Conservation (phyloP, 2,888 invertebrate genomes). For the Alentia gelatinosa region DNA sequence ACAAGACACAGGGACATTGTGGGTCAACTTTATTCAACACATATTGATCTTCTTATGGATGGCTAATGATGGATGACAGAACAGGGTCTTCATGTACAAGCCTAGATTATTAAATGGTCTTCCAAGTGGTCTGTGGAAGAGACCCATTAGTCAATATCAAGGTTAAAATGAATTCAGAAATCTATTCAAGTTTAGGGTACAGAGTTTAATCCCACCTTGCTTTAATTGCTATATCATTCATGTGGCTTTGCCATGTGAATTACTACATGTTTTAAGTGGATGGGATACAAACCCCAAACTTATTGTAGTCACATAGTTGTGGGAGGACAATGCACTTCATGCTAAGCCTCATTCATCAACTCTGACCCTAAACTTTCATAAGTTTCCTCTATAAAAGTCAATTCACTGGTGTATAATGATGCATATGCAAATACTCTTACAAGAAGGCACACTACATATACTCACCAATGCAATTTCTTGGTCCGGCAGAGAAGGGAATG, state of each 20-base stretch:
- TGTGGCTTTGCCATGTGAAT: too few relatives aligned
- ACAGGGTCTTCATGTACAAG: too few relatives aligned
- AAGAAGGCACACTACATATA: not conserved
- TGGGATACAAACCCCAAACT: not conserved
- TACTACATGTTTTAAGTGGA: not conserved
- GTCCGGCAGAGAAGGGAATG: conserved; percentile 82
- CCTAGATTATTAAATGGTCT: too few relatives aligned
- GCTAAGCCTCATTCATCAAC: not conserved
- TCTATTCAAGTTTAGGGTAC: too few relatives aligned
- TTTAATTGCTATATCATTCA: too few relatives aligned
- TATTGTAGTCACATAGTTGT: not conserved
- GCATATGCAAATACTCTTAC: too few relatives aligned
- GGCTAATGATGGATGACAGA: too few relatives aligned
- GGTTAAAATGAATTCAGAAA: too few relatives aligned
- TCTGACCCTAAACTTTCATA: not conserved
- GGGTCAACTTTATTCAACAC: not conserved
- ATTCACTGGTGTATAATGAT: not conserved
- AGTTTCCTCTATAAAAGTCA: not conserved
- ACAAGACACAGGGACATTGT: not conserved
- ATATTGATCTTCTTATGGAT: too few relatives aligned
- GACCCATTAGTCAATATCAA: too few relatives aligned
- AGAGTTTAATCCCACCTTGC: too few relatives aligned
- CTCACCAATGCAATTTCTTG: conserved; percentile 81
- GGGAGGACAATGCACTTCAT: not conserved
- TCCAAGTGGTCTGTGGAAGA: too few relatives aligned